phyloP scores from a whole-genome alignment of 2,888 invertebrate genomes.

The Ophion ventricosus region DNA sequence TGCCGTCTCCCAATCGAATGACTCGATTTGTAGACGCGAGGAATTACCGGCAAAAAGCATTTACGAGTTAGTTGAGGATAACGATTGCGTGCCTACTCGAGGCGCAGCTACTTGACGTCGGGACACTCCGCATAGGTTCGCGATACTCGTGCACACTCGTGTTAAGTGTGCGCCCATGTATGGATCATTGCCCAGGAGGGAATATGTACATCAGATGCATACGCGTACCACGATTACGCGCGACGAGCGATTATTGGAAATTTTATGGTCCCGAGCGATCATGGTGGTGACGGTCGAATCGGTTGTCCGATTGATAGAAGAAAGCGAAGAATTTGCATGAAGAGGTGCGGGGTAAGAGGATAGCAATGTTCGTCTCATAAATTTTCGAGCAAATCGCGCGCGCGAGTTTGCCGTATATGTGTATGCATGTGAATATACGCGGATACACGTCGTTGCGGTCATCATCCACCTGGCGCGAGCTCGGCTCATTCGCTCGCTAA shows the following conservation, averaged over 20 bases:
- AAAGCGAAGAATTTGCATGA: not conserved
- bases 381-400: slow-evolving; percentile 15
- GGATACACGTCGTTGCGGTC: slow-evolving; percentile 30
- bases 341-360: slow-evolving; percentile 15
- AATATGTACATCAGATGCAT: not conserved
- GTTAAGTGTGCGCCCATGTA: not conserved
- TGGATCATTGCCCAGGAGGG: not conserved
- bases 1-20: slow-evolving; percentile 50
- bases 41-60: slow-evolving; percentile 58
- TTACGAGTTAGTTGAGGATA: slow-evolving; percentile 42
- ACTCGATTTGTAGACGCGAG: slow-evolving; percentile 59
- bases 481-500: slow-evolving; percentile 73
- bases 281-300: not conserved
- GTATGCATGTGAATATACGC: not conserved
- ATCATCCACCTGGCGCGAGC: slow-evolving; percentile 77
- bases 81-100: not conserved
- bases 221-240: not conserved
- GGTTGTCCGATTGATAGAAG: slow-evolving; percentile 3
- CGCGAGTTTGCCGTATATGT: not conserved
- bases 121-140: not conserved
- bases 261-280: not conserved
- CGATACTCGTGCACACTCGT: not conserved
- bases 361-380: slow-evolving; percentile 38
- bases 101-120: slow-evolving; percentile 13
- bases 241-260: slow-evolving; percentile 2